Base-by-base conservation (phyloP, 2,888 invertebrate species). In the Odontomyia ornata region DNA sequence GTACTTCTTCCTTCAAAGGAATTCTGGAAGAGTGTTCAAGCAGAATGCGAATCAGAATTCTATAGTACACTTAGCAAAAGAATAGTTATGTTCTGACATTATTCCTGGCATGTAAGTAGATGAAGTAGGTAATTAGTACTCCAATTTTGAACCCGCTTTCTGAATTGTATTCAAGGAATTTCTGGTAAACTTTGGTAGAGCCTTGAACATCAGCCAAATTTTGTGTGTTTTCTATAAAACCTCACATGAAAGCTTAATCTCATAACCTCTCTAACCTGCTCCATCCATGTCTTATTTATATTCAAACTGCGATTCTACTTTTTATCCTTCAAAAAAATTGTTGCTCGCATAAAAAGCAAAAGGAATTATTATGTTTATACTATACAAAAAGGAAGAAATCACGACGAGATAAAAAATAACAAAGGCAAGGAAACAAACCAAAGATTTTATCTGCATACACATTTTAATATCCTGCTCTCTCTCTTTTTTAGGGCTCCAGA, bases 391-490 rank as follows among this genome's bases (percentile, higher is more conserved):
- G 27, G 13, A 65, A 9, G 18, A 65, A 65, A 21, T 65, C 65
- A 7, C 1, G 36, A 36, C 9, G 9, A 30, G 65, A 65, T n/a
- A 65, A 36, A 65, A 27, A 36, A 1, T 25, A 65, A n/a, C 11
- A 65, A 36, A 36, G 11, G 36, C 65, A 36, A 65, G 36, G 18
- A 62, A 23, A 36, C 9, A 36, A 62, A 27, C 62, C 27, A 47
- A 47, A 69, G 69, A 69, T 69, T 69, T 30, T 46, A 69, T 69
- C 69, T 47, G n/a, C 69, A 47, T 69, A 47, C 47, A 52, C 36
- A 36, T 36, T 36, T 65, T 27, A 65, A 43, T 43, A 65, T 65
- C 43, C 43, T 25, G 36, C 7, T 27, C 5, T 11, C 36, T 21
- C 1, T 11, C 36, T 21, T 1, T 4, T 18, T 9, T 4, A 52